phyloP scores from a whole-genome alignment of 2,888 invertebrate species.

The Thereva unica region DNA sequence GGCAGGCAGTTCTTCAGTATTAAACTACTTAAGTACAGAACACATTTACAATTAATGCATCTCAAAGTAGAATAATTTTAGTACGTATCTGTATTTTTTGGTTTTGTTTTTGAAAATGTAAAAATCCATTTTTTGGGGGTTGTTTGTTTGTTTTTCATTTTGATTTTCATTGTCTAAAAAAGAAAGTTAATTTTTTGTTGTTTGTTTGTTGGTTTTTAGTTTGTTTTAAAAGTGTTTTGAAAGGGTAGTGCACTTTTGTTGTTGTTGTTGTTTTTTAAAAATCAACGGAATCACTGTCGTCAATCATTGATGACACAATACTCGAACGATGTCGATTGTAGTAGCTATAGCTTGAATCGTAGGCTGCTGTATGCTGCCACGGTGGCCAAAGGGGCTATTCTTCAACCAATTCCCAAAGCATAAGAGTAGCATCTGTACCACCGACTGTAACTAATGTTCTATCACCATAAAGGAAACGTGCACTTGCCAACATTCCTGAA shows the following conservation, averaged over 20 bases:
- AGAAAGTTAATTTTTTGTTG: too few species aligned
- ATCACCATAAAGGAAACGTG: conserved; percentile 85
- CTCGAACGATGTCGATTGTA: conserved; percentile 55
- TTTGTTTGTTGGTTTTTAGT: too few species aligned
- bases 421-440: conserved; percentile 84
- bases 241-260: conserved; percentile 24
- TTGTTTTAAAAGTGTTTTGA: not conserved
- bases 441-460: conserved; percentile 83
- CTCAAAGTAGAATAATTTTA: too few species aligned
- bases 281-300: conserved; percentile 56
- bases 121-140: too few species aligned
- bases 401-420: conserved; percentile 84
- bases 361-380: conserved; percentile 36
- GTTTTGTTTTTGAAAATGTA: too few species aligned
- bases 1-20: too few species aligned
- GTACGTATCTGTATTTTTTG: too few species aligned
- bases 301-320: conserved; percentile 54
- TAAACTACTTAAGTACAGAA: too few species aligned
- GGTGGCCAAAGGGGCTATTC: conserved; percentile 59
- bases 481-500: conserved; percentile 78
- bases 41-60: too few species aligned
- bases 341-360: conserved; percentile 49
- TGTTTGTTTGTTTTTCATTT: too few species aligned
- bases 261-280: conserved; percentile 17
- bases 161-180: too few species aligned